Evolutionary conservation across 2,113 vertebrate species (phyloP).

Genomic region (Sakesphorus luctuosus): DNA sequence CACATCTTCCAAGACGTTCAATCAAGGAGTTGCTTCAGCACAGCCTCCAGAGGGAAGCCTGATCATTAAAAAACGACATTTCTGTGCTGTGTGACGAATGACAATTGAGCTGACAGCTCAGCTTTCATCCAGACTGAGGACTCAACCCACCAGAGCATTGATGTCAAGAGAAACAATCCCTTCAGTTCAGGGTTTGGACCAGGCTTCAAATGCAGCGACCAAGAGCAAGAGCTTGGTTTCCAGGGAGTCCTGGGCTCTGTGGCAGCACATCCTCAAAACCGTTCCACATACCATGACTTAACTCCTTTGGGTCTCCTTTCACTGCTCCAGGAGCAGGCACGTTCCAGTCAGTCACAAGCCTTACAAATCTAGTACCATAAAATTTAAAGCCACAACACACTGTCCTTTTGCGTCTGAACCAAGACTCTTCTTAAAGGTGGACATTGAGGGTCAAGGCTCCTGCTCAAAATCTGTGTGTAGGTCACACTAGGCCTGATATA

Average conservation of each 20-base stretch:
- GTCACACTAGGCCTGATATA: fast-evolving
- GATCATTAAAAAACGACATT: slow-evolving; percentile 27
- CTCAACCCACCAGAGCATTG: not conserved
- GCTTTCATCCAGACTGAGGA: not conserved
- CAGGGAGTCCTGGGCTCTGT: not conserved
- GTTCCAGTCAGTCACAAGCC: not conserved
- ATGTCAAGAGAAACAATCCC: not conserved
- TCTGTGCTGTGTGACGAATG: not conserved
- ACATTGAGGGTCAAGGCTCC: fast-evolving
- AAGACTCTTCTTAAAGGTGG: not conserved
- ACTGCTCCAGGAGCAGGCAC: not conserved
- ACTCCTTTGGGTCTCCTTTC: not conserved
- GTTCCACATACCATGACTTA: not conserved
- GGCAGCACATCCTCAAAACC: not conserved
- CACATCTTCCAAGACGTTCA: not conserved
- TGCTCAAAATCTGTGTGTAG: not conserved
- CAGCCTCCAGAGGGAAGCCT: not conserved
- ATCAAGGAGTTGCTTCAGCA: not conserved
- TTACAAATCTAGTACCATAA: not conserved
- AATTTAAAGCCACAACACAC: not conserved
- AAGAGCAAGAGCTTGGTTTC: not conserved
- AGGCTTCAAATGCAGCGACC: not conserved
- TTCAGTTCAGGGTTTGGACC: not conserved
- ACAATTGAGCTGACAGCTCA: not conserved
- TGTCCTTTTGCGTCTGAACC: not conserved